Evolutionary conservation across 2,888 invertebrate genomes (phyloP).

Genomic region (Octodonta nipae): DNA sequence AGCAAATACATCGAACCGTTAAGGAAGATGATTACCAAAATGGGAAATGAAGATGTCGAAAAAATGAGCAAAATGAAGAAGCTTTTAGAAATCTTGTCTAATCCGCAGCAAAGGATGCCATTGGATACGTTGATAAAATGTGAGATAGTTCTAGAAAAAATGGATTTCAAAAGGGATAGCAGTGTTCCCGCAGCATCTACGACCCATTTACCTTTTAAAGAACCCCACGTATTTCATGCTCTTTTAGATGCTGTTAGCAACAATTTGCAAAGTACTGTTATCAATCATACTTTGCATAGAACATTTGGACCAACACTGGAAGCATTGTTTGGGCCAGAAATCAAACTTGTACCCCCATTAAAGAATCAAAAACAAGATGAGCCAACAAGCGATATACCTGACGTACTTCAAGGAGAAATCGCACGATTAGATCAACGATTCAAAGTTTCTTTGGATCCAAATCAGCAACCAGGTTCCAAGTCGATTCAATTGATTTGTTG

Average conservation of each 20-base stretch:
- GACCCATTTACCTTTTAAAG: slow-evolving; percentile 40
- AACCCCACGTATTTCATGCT: slow-evolving; percentile 68
- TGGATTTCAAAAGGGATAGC: slow-evolving; percentile 61
- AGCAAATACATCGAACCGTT: slow-evolving; percentile 90
- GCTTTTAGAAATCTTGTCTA: slow-evolving; percentile 77
- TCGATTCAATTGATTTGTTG: slow-evolving; percentile 69
- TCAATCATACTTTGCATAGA: slow-evolving; percentile 82
- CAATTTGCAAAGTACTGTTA: slow-evolving; percentile 67
- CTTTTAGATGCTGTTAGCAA: slow-evolving; percentile 73
- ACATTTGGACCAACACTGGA: slow-evolving; percentile 85
- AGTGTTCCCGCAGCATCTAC: slow-evolving; percentile 39
- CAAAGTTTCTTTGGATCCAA: slow-evolving; percentile 51
- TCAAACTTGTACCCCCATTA: slow-evolving; percentile 60
- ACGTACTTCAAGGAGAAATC: slow-evolving; percentile 86
- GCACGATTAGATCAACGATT: slow-evolving; percentile 82
- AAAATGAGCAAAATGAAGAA: slow-evolving; percentile 91
- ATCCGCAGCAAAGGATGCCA: slow-evolving; percentile 77
- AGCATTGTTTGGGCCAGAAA: slow-evolving; percentile 76
- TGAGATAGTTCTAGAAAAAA: slow-evolving; percentile 80
- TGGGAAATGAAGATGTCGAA: slow-evolving; percentile 78
- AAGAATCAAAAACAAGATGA: slow-evolving; percentile 61
- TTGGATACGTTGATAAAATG: slow-evolving; percentile 83
- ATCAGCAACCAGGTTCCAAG: slow-evolving; percentile 53
- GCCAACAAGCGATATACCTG: slow-evolving; percentile 64
- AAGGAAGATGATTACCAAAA: slow-evolving; percentile 75